Evolutionary conservation across 2,797 vertebrate species (phyloP), one percentile per base, ranked within the genome.

Genomic region (Onychomys leucogaster): DNA sequence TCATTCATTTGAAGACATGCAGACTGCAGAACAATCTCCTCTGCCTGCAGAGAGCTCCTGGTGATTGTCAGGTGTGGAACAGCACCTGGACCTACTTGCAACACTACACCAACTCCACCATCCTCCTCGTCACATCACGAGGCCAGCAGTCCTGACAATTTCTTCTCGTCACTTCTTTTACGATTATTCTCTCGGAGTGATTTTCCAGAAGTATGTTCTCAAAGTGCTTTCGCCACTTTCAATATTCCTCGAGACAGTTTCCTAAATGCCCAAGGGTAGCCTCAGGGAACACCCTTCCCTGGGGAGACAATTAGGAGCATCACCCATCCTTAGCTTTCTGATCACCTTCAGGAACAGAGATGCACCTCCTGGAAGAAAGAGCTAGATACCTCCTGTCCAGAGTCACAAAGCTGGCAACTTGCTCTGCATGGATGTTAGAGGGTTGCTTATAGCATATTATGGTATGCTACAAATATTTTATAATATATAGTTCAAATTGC

Each of bases 201-300:
- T 25, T 73, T 93, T 83, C 95, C 93, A 91, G 93, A 46, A 73
- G 55, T 87, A 13, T 57, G 65, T 76, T 83, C 86, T 94, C 61
- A 82, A 91, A 91, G 81, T 10, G 6, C 6, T 80, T 97, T 96
- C 96, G 82, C 7, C 69, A 63, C n/a, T 80, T 71, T 83, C 57
- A 52, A 4, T 96, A 98, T 84, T 73, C 96, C 89, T 97, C 93
- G 78, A 98, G 98, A 98, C 41, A 98, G 67, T 90, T 97, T 91
- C 97, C 97, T 96, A 98, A 98, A 97, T 97, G 97, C 92, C 98
- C 91, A 0, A 98, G 98, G 3, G 95, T 91, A 65, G 98, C 97
- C 16, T 94, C 57, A 88, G 34, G 92, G 90, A 78, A 97, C 97
- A 77, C 94, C 83, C 17, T 63, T 83, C 59, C 25, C 81, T 63